Evolutionary conservation across 2,888 invertebrate species (phyloP).

Genomic region (Eumerus sabulonum): DNA sequence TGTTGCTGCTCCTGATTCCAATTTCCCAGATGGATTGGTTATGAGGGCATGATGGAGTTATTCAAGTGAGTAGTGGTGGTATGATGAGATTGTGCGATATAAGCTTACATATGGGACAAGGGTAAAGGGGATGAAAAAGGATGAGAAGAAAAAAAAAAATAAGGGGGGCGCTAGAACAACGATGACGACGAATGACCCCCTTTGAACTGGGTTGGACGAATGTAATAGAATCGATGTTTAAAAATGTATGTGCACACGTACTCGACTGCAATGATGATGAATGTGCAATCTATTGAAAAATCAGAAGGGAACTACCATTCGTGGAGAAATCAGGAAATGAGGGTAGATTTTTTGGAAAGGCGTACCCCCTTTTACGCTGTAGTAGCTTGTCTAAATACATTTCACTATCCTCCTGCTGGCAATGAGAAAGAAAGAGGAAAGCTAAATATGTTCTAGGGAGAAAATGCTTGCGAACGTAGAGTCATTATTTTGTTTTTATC

Average conservation of each 20-base stretch:
- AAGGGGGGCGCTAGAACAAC: neutral
- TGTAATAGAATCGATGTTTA: constrained; percentile 59
- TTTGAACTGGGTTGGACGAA: constrained; percentile 56
- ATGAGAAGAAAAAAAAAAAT: neutral
- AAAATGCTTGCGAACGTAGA: constrained; percentile 19
- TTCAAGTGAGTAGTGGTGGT: constrained; percentile 49
- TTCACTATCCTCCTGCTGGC: constrained; percentile 4
- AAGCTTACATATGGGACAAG: neutral
- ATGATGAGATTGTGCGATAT: constrained; percentile 17
- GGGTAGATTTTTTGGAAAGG: constrained; percentile 41
- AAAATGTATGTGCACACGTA: constrained; percentile 50
- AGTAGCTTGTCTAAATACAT: constrained; percentile 4
- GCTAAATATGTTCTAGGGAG: constrained; percentile 18
- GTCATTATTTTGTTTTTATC: too few relatives aligned
- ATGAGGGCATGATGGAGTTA: constrained; percentile 59
- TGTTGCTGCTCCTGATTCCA: constrained; percentile 60
- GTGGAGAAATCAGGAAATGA: constrained; percentile 49
- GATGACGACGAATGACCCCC: constrained; percentile 48
- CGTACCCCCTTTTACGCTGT: constrained; percentile 30
- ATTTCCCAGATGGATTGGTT: constrained; percentile 65
- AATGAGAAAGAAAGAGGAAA: constrained; percentile 20
- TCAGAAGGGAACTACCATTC: constrained; percentile 42
- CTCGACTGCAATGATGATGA: constrained; percentile 55
- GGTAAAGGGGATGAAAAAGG: neutral
- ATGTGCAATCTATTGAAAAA: constrained; percentile 64